Evolutionary conservation across 2,888 invertebrate species (phyloP), one percentile per base, ranked within the genome.

Genomic region (Plagodis dolabraria): DNA sequence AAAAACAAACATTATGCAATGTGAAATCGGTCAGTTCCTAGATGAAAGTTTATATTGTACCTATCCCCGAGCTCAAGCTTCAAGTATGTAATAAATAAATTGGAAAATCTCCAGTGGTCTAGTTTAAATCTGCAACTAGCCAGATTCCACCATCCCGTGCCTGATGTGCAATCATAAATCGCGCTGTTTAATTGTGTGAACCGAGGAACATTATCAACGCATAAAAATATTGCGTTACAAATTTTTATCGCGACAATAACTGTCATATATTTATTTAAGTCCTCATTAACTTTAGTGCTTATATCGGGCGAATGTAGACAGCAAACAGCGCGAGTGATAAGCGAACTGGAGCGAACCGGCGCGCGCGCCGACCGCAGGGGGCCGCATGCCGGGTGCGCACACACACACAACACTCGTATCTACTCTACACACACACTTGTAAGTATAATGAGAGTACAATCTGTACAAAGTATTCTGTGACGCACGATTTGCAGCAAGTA

Each of bases 341-440:
- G 82, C 48, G 70, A 91, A 86, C 92, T 82, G 84, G 87, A 69
- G 79, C 44, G 57, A 86, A 87, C 89, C 82, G 74, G 82, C 74
- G 79, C 80, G 71, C 77, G 77, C 80, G 83, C 76, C 85, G 82
- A 76, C 83, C 84, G 85, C 86, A 83, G 83, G 78, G 89, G 87
- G 88, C 90, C 87, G 89, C 88, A 85, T 88, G 90, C 87, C 89
- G 82, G 52, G 60, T 64, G 57, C 69, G 58, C 70, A 64, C 76
- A 60, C 82, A 59, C 64, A 64, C 64, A 56, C 33, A 34, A 35
- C 10, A 0, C 43, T 36, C 40, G 35, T 22, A 35, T 33, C 12
- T 22, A 40, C 50, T 22, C 22, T 36, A 33, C 12, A 12, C 66
- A 42, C 70, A 67, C 72, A 65, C 71, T 65, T 35, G 49, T 53